phyloP scores from a whole-genome alignment of 2,888 invertebrate genomes.

The Trachelus iudaicus region DNA sequence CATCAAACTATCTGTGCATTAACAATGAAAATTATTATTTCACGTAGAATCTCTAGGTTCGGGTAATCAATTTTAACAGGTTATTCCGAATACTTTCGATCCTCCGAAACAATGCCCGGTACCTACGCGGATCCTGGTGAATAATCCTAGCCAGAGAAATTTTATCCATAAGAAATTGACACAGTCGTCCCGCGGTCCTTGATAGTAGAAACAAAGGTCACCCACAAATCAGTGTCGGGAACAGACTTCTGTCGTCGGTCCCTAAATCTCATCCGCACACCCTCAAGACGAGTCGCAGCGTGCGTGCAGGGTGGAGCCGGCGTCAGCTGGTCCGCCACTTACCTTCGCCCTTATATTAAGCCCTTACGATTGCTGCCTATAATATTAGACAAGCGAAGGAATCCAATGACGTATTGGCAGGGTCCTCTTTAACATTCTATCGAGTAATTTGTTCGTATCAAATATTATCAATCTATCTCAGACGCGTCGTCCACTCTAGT shows the following conservation, averaged over 20 bases:
- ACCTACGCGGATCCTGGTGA: too few species aligned
- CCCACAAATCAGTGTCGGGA: slow-evolving; percentile 66
- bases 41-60: background rate
- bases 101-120: background rate
- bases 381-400: slow-evolving; percentile 63
- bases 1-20: background rate
- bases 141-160: background rate
- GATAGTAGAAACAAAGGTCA: slow-evolving; percentile 63
- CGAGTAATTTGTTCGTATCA: slow-evolving; percentile 34
- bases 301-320: slow-evolving; percentile 61
- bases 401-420: slow-evolving; percentile 60
- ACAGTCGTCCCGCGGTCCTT: slow-evolving; percentile 19
- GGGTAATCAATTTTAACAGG: background rate
- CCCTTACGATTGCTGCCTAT: slow-evolving; percentile 64
- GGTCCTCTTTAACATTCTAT: background rate
- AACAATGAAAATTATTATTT: background rate
- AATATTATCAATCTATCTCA: background rate
- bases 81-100: background rate
- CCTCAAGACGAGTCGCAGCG: slow-evolving; percentile 64
- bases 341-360: slow-evolving; percentile 66
- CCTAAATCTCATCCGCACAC: slow-evolving; percentile 66
- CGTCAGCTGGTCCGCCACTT: slow-evolving; percentile 72
- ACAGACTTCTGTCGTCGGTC: slow-evolving; percentile 63
- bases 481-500: background rate
- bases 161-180: background rate